A percentile compares a stretch with the other conserved stretches of the same genome.
These are phyloP conservation scores for Drosophila lacicola DNA, from an alignment of 2,888 invertebrate species.

Conservation along the genomic window DNA sequence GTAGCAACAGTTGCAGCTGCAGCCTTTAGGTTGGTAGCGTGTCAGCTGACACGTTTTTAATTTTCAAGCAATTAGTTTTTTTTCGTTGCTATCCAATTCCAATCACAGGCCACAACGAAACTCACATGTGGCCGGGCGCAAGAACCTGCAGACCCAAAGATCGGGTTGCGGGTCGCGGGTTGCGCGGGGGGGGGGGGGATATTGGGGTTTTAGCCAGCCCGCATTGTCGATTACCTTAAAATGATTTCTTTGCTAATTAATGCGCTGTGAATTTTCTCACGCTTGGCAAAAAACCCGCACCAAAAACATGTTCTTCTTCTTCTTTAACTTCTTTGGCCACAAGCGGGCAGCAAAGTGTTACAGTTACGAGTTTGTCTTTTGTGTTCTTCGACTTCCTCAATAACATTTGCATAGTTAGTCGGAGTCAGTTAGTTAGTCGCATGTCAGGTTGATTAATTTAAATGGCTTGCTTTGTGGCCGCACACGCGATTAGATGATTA, in stretches of 20 bases:
- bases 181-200: not conserved
- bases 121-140: constrained; percentile 32
- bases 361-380: constrained; percentile 35
- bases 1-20: constrained; percentile 21
- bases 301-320: constrained; percentile 46
- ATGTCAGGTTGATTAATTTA: constrained; percentile 64
- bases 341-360: constrained; percentile 53
- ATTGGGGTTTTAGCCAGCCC: constrained; percentile 29
- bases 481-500: constrained; percentile 40
- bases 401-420: constrained; percentile 65
- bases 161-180: not conserved
- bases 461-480: constrained; percentile 30
- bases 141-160: not conserved
- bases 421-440: constrained; percentile 17
- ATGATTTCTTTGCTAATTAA: constrained; percentile 71
- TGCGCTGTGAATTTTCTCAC: constrained; percentile 75
- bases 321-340: constrained; percentile 6
- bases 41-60: constrained; percentile 66
- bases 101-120: constrained; percentile 35
- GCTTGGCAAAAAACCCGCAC: constrained; percentile 36
- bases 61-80: constrained; percentile 62
- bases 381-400: constrained; percentile 59
- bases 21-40: constrained; percentile 38
- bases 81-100: constrained; percentile 26
- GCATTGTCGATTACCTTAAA: constrained; percentile 64